Base-by-base conservation (phyloP, 1,140 invertebrate species). In the Hetaerina americana region DNA sequence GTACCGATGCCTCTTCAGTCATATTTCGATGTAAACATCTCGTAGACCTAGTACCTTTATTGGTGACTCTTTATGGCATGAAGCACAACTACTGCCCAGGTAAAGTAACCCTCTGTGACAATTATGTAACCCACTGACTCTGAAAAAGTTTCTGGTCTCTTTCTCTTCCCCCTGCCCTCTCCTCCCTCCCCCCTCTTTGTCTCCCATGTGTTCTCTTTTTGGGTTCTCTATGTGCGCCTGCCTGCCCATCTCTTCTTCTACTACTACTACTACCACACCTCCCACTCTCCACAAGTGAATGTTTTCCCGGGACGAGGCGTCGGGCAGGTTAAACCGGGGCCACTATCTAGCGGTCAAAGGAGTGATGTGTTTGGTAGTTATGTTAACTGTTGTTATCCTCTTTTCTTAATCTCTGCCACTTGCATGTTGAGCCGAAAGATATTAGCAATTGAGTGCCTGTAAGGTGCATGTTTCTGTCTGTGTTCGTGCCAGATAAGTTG, bases 331-430 rank as follows among this genome's bases (percentile, higher is more conserved):
- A 57, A 57, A 12, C 15, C 15, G 40, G 40, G 22, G 40, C 10
- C 40, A 57, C 40, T 57, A 12, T n/a, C 40, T 57, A 66, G 26
- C 71, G 70, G 29, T 68, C 66, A 68, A 68, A 73, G 71, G 66
- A 73, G 71, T 49, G 70, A 71, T 66, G 71, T 27, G 31, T 71
- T 73, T 71, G 72, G 72, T 73, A 73, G 72, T 73, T 73, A 73
- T 73, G 25, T 31, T 68, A 31, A 57, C 24, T n/a, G n/a, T n/a
- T n/a, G n/a, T n/a, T n/a, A n/a, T n/a, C n/a, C n/a, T n/a, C n/a
- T n/a, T n/a, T n/a, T n/a, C n/a, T n/a, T n/a, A n/a, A n/a, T n/a
- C n/a, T n/a, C n/a, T n/a, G n/a, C n/a, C n/a, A n/a, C n/a, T n/a
- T n/a, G n/a, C n/a, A n/a, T n/a, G n/a, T n/a, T n/a, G n/a, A n/a